Percentiles rank a stretch among this genome's conserved stretches.
These are phyloP conservation scores for Alsophila aescularia DNA, from an alignment of 2,888 invertebrate species.

Conservation along the genomic window DNA sequence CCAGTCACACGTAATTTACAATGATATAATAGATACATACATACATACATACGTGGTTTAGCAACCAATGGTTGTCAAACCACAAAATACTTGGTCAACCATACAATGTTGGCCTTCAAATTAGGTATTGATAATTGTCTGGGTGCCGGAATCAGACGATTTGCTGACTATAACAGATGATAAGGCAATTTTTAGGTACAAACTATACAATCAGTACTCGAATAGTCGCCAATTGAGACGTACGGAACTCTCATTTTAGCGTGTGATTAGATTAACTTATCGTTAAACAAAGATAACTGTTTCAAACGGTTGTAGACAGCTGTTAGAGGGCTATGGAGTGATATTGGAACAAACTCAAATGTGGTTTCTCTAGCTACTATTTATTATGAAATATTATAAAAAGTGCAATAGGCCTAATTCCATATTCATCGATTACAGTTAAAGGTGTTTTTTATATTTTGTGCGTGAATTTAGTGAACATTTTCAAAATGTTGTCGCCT, in stretches of 20 bases:
- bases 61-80: no score
- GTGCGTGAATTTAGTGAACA: not conserved
- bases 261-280: not conserved
- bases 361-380: not conserved
- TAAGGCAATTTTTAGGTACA: slow-evolving; percentile 27
- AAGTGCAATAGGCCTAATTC: not conserved
- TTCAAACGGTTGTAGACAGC: not conserved
- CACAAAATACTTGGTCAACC: no score
- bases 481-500: slow-evolving; percentile 33
- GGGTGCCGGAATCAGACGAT: not conserved
- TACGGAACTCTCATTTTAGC: slow-evolving; percentile 8
- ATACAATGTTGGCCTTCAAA: no score
- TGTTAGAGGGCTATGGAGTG: not conserved
- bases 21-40: not conserved
- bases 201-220: slow-evolving; percentile 28
- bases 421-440: not conserved
- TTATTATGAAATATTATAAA: not conserved
- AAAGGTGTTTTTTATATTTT: not conserved
- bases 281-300: not conserved
- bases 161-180: slow-evolving; percentile 21
- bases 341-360: no score
- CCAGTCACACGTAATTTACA: not conserved
- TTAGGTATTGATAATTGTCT: not conserved
- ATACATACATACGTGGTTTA: not conserved
- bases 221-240: slow-evolving; percentile 27